Percentiles rank a stretch among this genome's conserved stretches.
phyloP scores from a whole-genome alignment of 2,888 invertebrate genomes.

The Tiliacea aurago region DNA sequence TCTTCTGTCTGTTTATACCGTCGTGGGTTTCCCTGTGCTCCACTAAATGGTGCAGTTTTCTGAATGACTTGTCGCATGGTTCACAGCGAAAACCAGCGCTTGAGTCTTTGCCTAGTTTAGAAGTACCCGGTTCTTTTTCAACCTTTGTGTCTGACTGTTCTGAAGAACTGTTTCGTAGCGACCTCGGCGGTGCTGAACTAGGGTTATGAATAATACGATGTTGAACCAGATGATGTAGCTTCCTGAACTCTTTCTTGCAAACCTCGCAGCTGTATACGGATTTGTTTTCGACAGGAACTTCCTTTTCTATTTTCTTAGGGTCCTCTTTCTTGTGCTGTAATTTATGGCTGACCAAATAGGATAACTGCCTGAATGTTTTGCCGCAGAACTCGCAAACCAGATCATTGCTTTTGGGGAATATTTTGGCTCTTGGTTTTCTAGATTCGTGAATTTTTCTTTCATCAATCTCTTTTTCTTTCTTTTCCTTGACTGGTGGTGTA shows the following conservation, averaged over 20 bases:
- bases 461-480: conserved; percentile 56
- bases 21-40: conserved; percentile 89
- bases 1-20: conserved; percentile 83
- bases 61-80: conserved; percentile 88
- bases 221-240: conserved; percentile 87
- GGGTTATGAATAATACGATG: conserved; percentile 85
- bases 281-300: conserved; percentile 64
- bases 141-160: conserved; percentile 79
- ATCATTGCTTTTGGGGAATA: conserved; percentile 66
- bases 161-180: conserved; percentile 80
- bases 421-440: conserved; percentile 69
- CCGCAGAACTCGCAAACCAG: conserved; percentile 87
- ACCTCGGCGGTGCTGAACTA: conserved; percentile 68
- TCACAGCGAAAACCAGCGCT: conserved; percentile 88
- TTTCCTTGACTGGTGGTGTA: conserved; percentile 75
- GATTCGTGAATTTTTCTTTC: conserved; percentile 72
- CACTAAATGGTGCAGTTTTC: conserved; percentile 88
- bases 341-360: conserved; percentile 86
- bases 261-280: conserved; percentile 85
- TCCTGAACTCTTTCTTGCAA: conserved; percentile 87
- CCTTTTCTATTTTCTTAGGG: conserved; percentile 72
- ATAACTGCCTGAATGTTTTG: conserved; percentile 86
- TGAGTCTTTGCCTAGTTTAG: conserved; percentile 79
- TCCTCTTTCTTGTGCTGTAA: conserved; percentile 82
- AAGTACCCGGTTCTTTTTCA: conserved; percentile 68